Conservation (phyloP, 2,113 vertebrate genomes). For the Callithrix jacchus region DNA sequence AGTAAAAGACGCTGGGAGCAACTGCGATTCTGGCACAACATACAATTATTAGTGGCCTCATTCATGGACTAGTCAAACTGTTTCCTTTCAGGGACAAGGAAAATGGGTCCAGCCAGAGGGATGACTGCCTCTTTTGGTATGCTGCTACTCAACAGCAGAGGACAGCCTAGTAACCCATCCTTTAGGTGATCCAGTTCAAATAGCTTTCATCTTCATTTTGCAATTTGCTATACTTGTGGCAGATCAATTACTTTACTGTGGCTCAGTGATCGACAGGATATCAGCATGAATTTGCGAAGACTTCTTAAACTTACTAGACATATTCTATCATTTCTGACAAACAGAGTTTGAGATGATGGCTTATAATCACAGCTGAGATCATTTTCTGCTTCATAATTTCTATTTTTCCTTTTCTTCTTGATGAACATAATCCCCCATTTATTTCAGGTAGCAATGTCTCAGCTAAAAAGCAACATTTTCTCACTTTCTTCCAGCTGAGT, state of each 20-base stretch:
- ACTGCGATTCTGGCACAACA: background rate
- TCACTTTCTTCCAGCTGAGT: accelerated
- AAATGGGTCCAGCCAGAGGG: no score
- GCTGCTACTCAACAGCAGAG: no score
- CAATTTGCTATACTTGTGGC: background rate
- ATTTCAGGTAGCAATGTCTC: background rate
- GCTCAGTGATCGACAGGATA: background rate
- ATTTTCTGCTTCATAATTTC: background rate
- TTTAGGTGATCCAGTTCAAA: background rate
- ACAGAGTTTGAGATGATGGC: background rate
- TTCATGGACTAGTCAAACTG: background rate
- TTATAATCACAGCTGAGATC: background rate
- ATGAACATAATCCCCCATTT: background rate
- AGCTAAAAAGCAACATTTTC: background rate
- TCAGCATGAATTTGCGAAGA: background rate
- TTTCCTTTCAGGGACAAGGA: background rate
- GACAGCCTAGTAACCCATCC: no score
- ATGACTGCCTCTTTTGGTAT: no score
- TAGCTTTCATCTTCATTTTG: background rate
- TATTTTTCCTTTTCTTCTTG: background rate
- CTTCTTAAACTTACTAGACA: background rate
- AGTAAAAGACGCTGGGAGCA: background rate
- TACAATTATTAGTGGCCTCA: no score
- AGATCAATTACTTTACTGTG: background rate
- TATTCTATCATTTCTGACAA: background rate